These are phyloP conservation scores for Pristiophorus japonicus DNA, from an alignment of 2,113 vertebrate genomes.

Conservation along the genomic window DNA sequence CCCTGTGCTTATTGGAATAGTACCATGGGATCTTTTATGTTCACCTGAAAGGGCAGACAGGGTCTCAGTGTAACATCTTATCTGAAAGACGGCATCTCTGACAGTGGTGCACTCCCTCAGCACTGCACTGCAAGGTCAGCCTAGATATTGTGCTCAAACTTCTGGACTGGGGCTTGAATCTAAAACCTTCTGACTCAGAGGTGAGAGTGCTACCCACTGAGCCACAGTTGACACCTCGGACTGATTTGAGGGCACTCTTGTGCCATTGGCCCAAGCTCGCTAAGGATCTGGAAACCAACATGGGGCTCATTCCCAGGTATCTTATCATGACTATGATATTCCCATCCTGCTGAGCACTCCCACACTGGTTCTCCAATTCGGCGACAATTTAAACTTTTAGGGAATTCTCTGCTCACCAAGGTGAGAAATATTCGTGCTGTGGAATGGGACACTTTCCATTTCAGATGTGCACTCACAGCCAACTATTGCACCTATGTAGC, in stretches of 20 bases:
- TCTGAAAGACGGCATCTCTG: not conserved
- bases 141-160: not conserved
- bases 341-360: not conserved
- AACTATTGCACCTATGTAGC: not conserved
- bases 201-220: not conserved
- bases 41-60: not conserved
- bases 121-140: not conserved
- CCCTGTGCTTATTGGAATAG: not conserved
- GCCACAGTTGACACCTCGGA: not conserved
- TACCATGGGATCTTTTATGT: not conserved
- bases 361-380: not conserved
- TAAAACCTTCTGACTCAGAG: not conserved
- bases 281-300: not conserved
- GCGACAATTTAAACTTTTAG: not conserved
- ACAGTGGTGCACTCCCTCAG: not conserved
- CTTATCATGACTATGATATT: not conserved
- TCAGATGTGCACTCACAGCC: not conserved
- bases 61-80: not conserved
- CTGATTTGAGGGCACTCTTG: not conserved
- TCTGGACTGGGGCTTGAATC: not conserved
- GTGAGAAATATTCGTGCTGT: not conserved
- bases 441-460: not conserved
- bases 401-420: not conserved
- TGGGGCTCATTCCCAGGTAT: not conserved
- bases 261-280: not conserved